phyloP scores from a whole-genome alignment of 2,888 invertebrate genomes.

The Sussaba pulchella region DNA sequence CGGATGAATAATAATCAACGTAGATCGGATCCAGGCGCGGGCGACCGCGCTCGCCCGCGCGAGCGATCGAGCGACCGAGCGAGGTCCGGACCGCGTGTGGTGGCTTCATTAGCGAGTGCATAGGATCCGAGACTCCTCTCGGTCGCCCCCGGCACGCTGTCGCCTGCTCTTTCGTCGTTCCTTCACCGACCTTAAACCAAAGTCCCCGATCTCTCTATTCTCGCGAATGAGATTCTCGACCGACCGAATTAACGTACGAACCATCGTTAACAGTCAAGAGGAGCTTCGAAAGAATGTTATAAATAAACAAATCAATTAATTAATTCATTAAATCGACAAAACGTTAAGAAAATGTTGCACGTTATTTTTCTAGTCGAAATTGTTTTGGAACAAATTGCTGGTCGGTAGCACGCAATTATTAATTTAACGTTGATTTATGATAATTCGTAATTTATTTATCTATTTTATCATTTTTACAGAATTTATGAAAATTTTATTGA shows the following conservation, averaged over 20 bases:
- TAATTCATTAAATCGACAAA: too few species aligned
- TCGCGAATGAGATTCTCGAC: conserved; percentile 48
- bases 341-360: too few species aligned
- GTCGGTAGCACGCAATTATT: too few species aligned
- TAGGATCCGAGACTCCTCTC: conserved; percentile 50
- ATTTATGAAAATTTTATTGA: too few species aligned
- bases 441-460: too few species aligned
- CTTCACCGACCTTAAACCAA: conserved; percentile 41
- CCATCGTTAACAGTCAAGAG: background rate
- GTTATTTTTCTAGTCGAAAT: too few species aligned
- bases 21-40: conserved; percentile 71
- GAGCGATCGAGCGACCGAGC: too few species aligned
- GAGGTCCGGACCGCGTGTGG: conserved; percentile 66
- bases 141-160: conserved; percentile 42
- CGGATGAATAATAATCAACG: conserved; percentile 77
- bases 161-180: conserved; percentile 38
- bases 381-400: too few species aligned
- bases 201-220: conserved; percentile 55
- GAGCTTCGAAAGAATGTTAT: background rate
- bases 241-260: conserved; percentile 34
- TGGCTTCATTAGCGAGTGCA: conserved; percentile 69
- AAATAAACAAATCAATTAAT: too few species aligned
- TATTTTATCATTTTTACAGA: too few species aligned
- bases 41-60: conserved; percentile 42
- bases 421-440: too few species aligned